phyloP scores from a whole-genome alignment of 2,888 invertebrate genomes.

The Yponomeuta cagnagella region DNA sequence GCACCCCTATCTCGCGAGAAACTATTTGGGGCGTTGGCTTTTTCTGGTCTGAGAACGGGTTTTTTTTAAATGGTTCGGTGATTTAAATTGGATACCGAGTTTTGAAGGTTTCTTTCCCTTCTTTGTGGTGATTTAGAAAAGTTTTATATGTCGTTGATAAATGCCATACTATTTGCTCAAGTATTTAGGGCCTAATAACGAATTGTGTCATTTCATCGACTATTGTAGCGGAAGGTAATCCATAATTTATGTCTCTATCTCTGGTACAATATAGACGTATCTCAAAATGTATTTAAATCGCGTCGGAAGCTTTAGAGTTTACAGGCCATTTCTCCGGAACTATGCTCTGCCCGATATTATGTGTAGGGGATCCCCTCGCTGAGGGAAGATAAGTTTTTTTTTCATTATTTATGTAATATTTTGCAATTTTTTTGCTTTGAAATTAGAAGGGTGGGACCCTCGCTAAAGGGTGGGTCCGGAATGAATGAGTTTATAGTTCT shows the following conservation, averaged over 20 bases:
- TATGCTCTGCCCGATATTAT: constrained; percentile 62
- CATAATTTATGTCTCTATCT: background rate
- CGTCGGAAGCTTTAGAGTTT: constrained; percentile 53
- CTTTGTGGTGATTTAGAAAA: background rate
- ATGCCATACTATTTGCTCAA: background rate
- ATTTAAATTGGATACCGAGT: background rate
- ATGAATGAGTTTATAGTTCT: constrained; percentile 70
- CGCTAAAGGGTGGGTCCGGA: constrained; percentile 65
- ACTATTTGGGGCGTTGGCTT: constrained; percentile 12
- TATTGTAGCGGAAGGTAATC: background rate
- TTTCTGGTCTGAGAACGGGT: background rate
- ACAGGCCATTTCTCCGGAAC: constrained; percentile 69
- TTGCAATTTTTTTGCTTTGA: constrained; percentile 58
- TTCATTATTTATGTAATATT: constrained; percentile 73
- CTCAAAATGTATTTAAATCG: constrained; percentile 57
- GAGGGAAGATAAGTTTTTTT: constrained; percentile 40
- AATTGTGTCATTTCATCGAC: background rate
- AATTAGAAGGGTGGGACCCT: constrained; percentile 70
- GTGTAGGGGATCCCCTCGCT: constrained; percentile 33
- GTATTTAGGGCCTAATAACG: background rate
- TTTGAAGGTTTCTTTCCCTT: background rate
- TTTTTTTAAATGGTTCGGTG: background rate
- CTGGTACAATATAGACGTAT: constrained; percentile 7
- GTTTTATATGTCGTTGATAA: background rate
- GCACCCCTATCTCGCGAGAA: constrained; percentile 48